Conservation (phyloP, 2,797 vertebrate genomes). For the Phaenicophaeus curvirostris region DNA sequence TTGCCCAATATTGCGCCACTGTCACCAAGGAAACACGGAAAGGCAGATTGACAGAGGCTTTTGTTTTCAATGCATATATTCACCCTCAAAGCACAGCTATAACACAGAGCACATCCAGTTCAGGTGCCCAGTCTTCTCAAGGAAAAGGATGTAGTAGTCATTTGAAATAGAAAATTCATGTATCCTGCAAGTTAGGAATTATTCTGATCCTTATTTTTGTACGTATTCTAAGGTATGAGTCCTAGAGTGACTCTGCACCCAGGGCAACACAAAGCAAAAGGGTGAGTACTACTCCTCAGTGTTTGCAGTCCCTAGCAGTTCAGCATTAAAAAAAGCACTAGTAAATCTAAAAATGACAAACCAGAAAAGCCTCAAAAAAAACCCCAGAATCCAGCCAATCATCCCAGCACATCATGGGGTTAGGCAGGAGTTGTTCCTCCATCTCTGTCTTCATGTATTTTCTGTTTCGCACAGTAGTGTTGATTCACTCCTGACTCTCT, state of each 20-base stretch:
- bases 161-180: neutral
- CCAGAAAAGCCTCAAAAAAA: neutral
- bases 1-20: neutral
- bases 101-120: neutral
- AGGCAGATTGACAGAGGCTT: neutral
- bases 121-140: neutral
- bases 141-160: neutral
- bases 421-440: neutral
- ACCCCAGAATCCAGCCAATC: neutral
- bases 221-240: neutral
- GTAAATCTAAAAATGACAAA: neutral
- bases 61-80: neutral
- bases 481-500: neutral
- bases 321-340: neutral
- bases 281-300: neutral
- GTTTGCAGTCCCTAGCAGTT: neutral
- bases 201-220: neutral
- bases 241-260: neutral
- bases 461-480: neutral
- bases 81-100: neutral
- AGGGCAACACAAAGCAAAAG: neutral
- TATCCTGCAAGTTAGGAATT: neutral
- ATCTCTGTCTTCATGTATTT: neutral
- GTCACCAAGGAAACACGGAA: conserved; percentile 48
- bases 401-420: neutral